These are phyloP conservation scores for Sitta europaea DNA, from an alignment of 2,113 vertebrate genomes.

Conservation along the genomic window DNA sequence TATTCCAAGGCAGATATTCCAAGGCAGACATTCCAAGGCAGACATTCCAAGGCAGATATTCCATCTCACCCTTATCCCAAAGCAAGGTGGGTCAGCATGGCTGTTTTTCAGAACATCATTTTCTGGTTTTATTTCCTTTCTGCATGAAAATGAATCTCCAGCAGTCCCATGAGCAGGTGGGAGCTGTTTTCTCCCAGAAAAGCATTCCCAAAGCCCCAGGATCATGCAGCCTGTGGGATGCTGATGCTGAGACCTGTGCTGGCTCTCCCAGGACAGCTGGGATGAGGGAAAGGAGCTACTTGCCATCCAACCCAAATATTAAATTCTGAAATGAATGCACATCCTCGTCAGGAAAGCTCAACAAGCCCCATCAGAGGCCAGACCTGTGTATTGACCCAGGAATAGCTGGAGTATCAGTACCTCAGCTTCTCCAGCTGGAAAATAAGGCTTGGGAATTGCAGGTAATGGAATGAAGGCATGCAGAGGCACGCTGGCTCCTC, in stretches of 20 bases:
- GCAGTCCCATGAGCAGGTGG: background rate
- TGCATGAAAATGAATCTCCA: background rate
- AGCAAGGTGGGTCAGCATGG: background rate
- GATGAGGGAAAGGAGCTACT: background rate
- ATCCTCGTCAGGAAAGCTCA: background rate
- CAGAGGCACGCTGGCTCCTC: background rate
- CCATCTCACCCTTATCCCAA: background rate
- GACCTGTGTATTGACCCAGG: background rate
- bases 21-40: background rate
- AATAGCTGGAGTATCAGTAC: rapidly evolving
- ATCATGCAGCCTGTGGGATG: rapidly evolving
- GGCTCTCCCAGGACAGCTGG: background rate
- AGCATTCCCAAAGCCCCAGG: background rate
- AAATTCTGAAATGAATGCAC: background rate
- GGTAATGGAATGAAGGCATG: background rate
- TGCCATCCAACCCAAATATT: background rate
- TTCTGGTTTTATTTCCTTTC: background rate
- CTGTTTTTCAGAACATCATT: background rate
- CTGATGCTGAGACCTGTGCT: background rate
- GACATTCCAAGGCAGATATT: background rate
- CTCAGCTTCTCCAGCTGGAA: background rate
- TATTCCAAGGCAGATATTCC: background rate
- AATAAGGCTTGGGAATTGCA: background rate
- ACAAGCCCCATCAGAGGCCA: background rate
- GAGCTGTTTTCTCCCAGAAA: background rate